phyloP scores from a whole-genome alignment of 1,140 invertebrate species.

The Macrocentrus cingulum region DNA sequence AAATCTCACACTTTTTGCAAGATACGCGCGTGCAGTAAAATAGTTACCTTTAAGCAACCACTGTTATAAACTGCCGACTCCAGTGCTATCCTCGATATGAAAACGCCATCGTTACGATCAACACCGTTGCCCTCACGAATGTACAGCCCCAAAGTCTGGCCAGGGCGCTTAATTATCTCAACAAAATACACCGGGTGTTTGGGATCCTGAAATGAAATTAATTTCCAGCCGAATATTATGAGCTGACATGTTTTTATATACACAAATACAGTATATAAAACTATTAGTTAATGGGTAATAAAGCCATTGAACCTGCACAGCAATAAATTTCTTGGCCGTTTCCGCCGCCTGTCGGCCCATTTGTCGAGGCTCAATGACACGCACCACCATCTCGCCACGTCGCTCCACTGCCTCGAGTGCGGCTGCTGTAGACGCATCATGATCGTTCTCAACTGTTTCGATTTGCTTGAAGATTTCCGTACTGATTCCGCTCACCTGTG shows the following conservation, averaged over 20 bases:
- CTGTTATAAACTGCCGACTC: constrained; percentile 96
- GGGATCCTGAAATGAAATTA: constrained; percentile 63
- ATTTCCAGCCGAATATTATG: constrained; percentile 8
- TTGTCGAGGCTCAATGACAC: constrained; percentile 82
- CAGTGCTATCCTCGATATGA: constrained; percentile 96
- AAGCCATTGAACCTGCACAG: constrained; percentile 62
- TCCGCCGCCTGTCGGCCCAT: constrained; percentile 81
- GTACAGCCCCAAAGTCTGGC: constrained; percentile 96
- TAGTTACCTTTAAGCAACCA: constrained; percentile 81
- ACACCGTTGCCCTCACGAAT: constrained; percentile 96
- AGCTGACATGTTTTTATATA: constrained; percentile 8
- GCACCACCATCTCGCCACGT: constrained; percentile 91
- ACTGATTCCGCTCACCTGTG: constrained; percentile 88
- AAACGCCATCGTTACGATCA: constrained; percentile 92
- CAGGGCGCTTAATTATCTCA: constrained; percentile 98
- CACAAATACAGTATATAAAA: constrained; percentile 5
- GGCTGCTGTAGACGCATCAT: constrained; percentile 87
- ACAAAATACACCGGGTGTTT: constrained; percentile 89
- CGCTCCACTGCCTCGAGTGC: constrained; percentile 88
- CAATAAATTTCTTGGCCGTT: constrained; percentile 79
- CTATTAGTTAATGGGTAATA: not conserved
- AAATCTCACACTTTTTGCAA: not conserved
- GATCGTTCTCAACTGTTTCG: constrained; percentile 93
- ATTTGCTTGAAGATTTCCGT: constrained; percentile 95
- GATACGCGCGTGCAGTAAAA: not conserved